Conservation (phyloP, 2,797 vertebrate species). For the Hoplostethus atlanticus region DNA sequence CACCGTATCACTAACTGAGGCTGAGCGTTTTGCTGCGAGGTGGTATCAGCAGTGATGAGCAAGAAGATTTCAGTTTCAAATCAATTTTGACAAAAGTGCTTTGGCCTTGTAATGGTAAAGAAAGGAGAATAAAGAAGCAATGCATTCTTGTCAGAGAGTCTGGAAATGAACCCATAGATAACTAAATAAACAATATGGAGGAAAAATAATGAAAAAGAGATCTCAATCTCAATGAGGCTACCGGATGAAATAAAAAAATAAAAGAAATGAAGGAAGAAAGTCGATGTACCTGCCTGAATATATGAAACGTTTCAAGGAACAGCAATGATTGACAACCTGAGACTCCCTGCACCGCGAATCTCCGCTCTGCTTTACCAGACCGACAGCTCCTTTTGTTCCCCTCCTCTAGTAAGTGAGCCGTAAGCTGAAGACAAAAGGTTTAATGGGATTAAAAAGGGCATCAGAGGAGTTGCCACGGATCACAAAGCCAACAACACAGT, state of each 20-base stretch:
- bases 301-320: not conserved
- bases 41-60: not conserved
- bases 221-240: not conserved
- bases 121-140: not conserved
- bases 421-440: constrained; percentile 73
- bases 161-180: not conserved
- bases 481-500: constrained; percentile 62
- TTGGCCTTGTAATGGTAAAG: not conserved
- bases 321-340: constrained; percentile 42
- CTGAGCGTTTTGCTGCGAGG: not conserved
- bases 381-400: constrained; percentile 35
- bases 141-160: not conserved
- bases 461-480: constrained; percentile 68
- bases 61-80: not conserved
- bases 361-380: constrained; percentile 37
- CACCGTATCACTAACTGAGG: too few relatives aligned
- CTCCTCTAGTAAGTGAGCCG: constrained; percentile 42
- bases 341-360: constrained; percentile 39
- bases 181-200: too few relatives aligned
- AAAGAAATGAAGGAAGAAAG: not conserved
- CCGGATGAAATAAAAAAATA: constrained; percentile 2
- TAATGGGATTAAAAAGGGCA: constrained; percentile 81
- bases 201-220: not conserved
- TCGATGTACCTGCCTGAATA: constrained; percentile 13
- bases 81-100: too few relatives aligned